Evolutionary conservation across 2,113 vertebrate genomes (phyloP), one percentile per base, ranked within the genome.

Genomic region (Manacus vitellinus): DNA sequence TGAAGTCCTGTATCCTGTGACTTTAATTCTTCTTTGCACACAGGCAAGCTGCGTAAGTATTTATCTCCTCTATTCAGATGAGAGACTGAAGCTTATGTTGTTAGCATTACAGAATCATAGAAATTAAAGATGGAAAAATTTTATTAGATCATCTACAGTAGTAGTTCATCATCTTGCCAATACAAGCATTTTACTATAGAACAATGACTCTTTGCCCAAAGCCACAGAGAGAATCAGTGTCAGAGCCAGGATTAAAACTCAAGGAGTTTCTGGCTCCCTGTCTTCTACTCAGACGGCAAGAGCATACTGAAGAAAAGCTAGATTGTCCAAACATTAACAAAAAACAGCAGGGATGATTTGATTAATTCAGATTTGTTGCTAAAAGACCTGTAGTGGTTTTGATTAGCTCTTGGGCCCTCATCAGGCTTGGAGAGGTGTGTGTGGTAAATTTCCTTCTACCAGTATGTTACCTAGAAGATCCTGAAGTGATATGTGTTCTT

Each of bases 141-240:
- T 92, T 95, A 92, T 96, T 95, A 97, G 97, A 94, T 97, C 95
- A 96, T 96, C 94, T 95, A 96, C 95, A 94, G 92, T 97, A 97
- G 94, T 96, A 96, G 93, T 93, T 95, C 75, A 59, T 92, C 94
- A 62, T 89, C 80, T 91, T 97, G 96, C 97, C 97, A 97, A 95
- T 88, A 94, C 93, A 97, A 97, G 96, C 96, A 95, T 95, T 97
- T 97, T 96, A 96, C 95, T 96, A 96, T 97, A 90, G 96, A 97
- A 97, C 95, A 97, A 95, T 70, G 80, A 87, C 59, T 96, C 52
- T 72, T 92, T 97, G 94, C 83, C 91, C 93, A 91, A 95, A 95
- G 94, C 95, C 92, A 1, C 97, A 92, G 89, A 95, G 55, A 46
- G 63, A 96, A 85, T 87, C 91, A 49, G 33, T 88, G 35, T 79